Evolutionary conservation across 2,113 vertebrate genomes (phyloP), one percentile per base, ranked within the genome.

Genomic region (Leptosomus discolor): DNA sequence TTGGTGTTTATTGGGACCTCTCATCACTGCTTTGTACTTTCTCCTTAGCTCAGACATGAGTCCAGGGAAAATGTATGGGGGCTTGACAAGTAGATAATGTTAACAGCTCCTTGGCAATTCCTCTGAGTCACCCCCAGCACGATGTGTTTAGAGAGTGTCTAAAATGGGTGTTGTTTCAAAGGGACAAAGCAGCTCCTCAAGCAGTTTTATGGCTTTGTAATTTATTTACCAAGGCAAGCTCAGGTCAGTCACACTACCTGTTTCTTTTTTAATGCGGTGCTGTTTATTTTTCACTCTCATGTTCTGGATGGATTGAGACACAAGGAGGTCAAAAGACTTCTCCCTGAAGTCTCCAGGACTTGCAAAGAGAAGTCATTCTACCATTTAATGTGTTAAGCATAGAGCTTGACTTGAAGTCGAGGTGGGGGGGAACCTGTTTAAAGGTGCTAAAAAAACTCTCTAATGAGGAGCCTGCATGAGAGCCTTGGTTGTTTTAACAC

Each of bases 141-240:
- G 1, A 50, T 39, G 48, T 83, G 76, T 85, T 58, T 89, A 26
- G 56, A 92, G 70, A 91, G 56, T 68, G 77, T 37, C 88, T 88
- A 18, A 30, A 76, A 91, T 64, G 69, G 73, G 65, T 85, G 92
- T 69, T 87, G 57, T 82, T 97, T 90, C 92, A 85, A 89, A 91
- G 64, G 74, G 74, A 65, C 84, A 91, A 73, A 85, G 58, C 81
- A 95, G 89, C 57, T 96, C 77, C 77, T 91, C 89, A 29, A 94
- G 74, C 81, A 79, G 57, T 82, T 94, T 95, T 90, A 96, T 69
- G 50, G 81, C 80, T 96, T 94, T 68, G 94, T 96, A 97, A 95
- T 96, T 96, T 96, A 97, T 97, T 97, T 94, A 96, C 97, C 74
- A 69, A 95, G 91, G 95, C 84, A 92, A 85, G n/a, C 58, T 88